Evolutionary conservation across 2,888 invertebrate species (phyloP).

Genomic region (Leptothorax acervorum): DNA sequence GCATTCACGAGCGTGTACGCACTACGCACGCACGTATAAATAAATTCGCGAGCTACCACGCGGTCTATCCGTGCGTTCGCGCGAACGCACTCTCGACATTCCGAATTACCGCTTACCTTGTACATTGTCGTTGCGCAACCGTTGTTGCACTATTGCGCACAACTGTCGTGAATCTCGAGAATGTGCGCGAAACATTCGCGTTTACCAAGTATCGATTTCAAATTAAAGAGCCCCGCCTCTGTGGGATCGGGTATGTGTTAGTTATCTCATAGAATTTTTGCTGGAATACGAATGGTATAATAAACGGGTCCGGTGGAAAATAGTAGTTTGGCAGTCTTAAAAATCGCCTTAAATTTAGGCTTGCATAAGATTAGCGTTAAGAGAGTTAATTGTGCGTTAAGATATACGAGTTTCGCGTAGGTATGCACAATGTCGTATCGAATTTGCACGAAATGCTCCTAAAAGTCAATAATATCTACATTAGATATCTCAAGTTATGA

Average conservation of each 20-base stretch:
- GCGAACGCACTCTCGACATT: conserved; percentile 55
- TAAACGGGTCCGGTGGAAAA: conserved; percentile 15
- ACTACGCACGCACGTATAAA: conserved; percentile 33
- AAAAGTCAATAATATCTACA: background rate
- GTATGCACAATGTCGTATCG: background rate
- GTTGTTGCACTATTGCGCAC: conserved; percentile 55
- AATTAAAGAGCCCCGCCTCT: conserved; percentile 22
- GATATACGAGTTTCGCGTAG: conserved; percentile 25
- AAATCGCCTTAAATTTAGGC: conserved; percentile 30
- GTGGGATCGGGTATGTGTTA: background rate
- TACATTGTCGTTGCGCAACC: conserved; percentile 56
- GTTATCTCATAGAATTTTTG: conserved; percentile 16
- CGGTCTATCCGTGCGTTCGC: conserved; percentile 48
- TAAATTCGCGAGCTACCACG: conserved; percentile 39
- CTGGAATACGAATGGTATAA: conserved; percentile 19
- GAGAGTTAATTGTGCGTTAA: conserved; percentile 31
- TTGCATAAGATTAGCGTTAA: conserved; percentile 33
- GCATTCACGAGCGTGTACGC: conserved; percentile 38
- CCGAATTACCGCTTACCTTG: conserved; percentile 56
- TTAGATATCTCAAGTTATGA: background rate
- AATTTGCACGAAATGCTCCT: background rate
- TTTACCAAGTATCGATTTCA: conserved; percentile 46
- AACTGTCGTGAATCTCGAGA: conserved; percentile 60
- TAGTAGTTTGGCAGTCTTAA: conserved; percentile 22
- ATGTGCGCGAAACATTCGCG: conserved; percentile 37